These are phyloP conservation scores for Cordylochernes scorpioides DNA, from an alignment of 2,888 invertebrate species.

Conservation along the genomic window DNA sequence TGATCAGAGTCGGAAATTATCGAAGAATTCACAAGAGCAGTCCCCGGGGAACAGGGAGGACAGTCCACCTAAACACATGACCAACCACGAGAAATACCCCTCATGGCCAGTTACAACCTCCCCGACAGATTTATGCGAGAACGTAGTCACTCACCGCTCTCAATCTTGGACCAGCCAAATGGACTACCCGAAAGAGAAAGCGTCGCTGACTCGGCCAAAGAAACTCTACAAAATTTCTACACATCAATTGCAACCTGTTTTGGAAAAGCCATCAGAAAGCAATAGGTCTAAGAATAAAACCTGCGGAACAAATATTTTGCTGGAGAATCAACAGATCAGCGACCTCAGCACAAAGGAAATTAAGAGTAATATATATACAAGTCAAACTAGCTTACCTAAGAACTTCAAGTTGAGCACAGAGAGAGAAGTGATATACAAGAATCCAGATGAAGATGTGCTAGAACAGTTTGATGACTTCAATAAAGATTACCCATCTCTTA, in stretches of 20 bases:
- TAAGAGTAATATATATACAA: not conserved
- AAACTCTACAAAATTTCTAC: slow-evolving; percentile 31
- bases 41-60: not conserved
- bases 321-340: too few relatives aligned
- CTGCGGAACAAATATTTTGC: too few relatives aligned
- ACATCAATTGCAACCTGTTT: slow-evolving; percentile 39
- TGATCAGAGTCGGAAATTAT: too few relatives aligned
- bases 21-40: not conserved
- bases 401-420: slow-evolving; percentile 26
- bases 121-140: too few relatives aligned
- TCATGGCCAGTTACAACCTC: slow-evolving; percentile 37
- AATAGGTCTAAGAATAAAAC: too few relatives aligned
- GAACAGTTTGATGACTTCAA: too few relatives aligned
- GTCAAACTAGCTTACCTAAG: slow-evolving; percentile 29
- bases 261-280: slow-evolving; percentile 37
- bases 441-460: too few relatives aligned
- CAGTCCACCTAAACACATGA: slow-evolving; percentile 29
- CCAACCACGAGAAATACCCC: slow-evolving; percentile 44
- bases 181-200: slow-evolving; percentile 37
- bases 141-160: slow-evolving; percentile 36
- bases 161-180: slow-evolving; percentile 44
- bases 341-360: not conserved
- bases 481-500: too few relatives aligned
- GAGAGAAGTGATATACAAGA: slow-evolving; percentile 22
- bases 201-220: slow-evolving; percentile 34